Evolutionary conservation across 2,113 vertebrate species (phyloP), one percentile per base, ranked within the genome.

Genomic region (Sarotherodon lohbergeri): DNA sequence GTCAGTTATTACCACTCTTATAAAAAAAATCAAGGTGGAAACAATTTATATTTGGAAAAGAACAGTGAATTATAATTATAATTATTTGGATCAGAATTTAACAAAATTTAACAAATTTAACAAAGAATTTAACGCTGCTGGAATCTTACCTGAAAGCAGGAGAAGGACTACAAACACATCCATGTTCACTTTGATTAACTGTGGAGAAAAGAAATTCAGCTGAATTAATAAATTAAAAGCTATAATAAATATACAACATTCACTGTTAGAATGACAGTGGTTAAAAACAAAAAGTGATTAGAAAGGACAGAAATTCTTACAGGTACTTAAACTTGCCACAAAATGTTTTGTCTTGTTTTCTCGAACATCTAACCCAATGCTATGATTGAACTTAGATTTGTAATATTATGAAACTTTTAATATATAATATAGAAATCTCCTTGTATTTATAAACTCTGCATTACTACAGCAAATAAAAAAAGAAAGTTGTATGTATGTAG

Each of bases 61-160:
- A 34, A 34, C 27, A 10, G 14, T 32, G 57, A 63, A 34, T 34
- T 63, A 63, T 34, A 59, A 59, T 59, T 1, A 32, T 59, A 59
- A 29, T 59, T 59, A 24, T 24, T 24, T 24, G 24, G 24, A 24
- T 24, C 24, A 24, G 24, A 24, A 24, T 24, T 24, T 24, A 24
- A 24, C 24, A 24, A 24, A 24, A 24, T 24, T 24, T 24, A 24
- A 24, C 24, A 24, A 24, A 24, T 24, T 24, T 24, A 24, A 24
- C 24, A 24, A 4, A 63, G 59, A 63, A 63, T 63, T 63, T 63
- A 63, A 63, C 16, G 10, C 16, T 61, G 29, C 29, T 63, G 16
- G 34, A 63, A n/a, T 71, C 84, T 88, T 43, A 89, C 84, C 90
- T 89, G 87, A 29, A 10, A 87, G 32, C 56, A 89, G 13, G 19